Percentiles rank a stretch among this genome's conserved stretches.
Conservation (phyloP, 2,797 vertebrate genomes). For the Malacoctenus gilli region DNA sequence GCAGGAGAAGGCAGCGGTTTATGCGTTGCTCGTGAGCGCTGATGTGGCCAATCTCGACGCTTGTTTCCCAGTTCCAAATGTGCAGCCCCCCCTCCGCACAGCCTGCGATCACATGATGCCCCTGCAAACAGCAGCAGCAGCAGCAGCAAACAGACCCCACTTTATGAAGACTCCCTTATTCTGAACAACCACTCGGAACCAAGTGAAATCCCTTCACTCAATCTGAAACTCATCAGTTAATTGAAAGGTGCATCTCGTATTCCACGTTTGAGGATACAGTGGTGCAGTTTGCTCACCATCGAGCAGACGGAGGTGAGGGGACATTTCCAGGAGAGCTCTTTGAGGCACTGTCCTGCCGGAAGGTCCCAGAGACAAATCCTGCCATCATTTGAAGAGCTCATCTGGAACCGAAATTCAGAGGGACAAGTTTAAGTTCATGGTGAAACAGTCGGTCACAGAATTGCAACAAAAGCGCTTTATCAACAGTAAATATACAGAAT, state of each 20-base stretch:
- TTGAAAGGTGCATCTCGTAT: no score
- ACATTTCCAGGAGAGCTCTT: slow-evolving; percentile 78
- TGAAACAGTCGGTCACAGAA: neutral
- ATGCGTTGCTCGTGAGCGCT: slow-evolving; percentile 81
- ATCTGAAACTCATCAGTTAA: no score
- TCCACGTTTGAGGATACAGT: no score
- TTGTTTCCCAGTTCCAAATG: slow-evolving; percentile 83
- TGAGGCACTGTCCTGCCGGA: slow-evolving; percentile 56
- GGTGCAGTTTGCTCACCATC: slow-evolving; percentile 71
- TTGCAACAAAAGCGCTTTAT: no score
- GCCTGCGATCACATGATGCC: slow-evolving; percentile 78
- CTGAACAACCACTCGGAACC: no score
- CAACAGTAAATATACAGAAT: no score
- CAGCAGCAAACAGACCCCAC: no score
- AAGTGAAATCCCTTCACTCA: no score
- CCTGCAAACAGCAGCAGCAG: slow-evolving; percentile 63
- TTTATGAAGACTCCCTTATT: no score
- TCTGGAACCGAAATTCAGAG: slow-evolving; percentile 63
- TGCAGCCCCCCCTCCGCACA: slow-evolving; percentile 83
- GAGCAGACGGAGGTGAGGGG: slow-evolving; percentile 80
- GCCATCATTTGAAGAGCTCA: slow-evolving; percentile 87
- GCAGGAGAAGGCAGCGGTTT: slow-evolving; percentile 75
- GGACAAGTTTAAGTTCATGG: neutral
- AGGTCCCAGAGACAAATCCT: slow-evolving; percentile 85
- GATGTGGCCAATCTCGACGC: slow-evolving; percentile 83